A percentile compares a stretch with the other conserved stretches of the same genome.
phyloP scores from a whole-genome alignment of 2,888 invertebrate genomes.

The Hoplodrina blanda region DNA sequence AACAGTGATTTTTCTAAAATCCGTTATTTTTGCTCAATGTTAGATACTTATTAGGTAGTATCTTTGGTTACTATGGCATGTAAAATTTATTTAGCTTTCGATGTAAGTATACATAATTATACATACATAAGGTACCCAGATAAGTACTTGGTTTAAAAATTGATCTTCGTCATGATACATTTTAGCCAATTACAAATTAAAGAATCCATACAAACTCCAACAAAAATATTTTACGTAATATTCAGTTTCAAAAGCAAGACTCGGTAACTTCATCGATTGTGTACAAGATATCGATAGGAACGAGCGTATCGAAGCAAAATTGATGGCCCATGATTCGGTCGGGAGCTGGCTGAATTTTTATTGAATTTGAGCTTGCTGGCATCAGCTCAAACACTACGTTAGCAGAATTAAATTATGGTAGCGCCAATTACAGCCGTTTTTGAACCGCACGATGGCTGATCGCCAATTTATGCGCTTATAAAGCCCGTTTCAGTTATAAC shows the following conservation, averaged over 20 bases:
- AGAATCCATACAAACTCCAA: not conserved
- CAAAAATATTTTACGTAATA: constrained; percentile 1
- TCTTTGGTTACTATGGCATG: no score
- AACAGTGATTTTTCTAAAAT: no score
- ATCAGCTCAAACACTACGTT: constrained; percentile 88
- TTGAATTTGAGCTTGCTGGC: constrained; percentile 84
- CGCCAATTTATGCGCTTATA: constrained; percentile 84
- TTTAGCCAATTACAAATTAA: not conserved
- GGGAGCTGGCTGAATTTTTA: constrained; percentile 79
- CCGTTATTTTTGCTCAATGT: no score
- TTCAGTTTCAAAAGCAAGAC: constrained; percentile 4
- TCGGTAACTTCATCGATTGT: constrained; percentile 29
- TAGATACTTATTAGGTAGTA: no score
- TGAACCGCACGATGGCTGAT: constrained; percentile 85
- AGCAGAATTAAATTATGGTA: constrained; percentile 87
- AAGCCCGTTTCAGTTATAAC: constrained; percentile 72
- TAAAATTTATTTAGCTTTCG: no score
- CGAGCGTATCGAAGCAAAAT: constrained; percentile 69
- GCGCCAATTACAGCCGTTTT: constrained; percentile 87
- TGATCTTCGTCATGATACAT: not conserved
- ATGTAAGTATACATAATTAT: no score
- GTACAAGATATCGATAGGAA: constrained; percentile 48
- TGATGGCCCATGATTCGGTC: constrained; percentile 74
- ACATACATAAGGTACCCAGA: no score
- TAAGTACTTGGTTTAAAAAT: not conserved